These are phyloP conservation scores for Apotomis turbidana DNA, from an alignment of 2,888 invertebrate genomes.

Conservation along the genomic window DNA sequence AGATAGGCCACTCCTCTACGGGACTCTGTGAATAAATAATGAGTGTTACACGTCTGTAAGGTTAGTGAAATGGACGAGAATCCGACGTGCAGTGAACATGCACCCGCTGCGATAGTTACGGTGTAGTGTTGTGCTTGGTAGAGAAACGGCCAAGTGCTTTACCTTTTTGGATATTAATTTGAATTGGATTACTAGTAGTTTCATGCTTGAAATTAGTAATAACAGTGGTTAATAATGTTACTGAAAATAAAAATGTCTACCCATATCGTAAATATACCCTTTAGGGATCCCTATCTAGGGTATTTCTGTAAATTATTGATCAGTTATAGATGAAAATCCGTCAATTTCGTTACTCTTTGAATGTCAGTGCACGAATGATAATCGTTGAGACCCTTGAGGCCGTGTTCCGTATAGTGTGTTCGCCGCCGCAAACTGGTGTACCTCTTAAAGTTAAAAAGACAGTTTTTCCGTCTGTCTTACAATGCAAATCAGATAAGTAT, in stretches of 20 bases:
- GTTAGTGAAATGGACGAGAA: slow-evolving; percentile 20
- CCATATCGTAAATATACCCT: neutral
- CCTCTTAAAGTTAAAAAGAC: too few species aligned
- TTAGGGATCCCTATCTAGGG: too few species aligned
- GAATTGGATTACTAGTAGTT: neutral
- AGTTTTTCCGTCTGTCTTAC: too few species aligned
- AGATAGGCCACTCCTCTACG: slow-evolving; percentile 98
- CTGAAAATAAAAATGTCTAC: neutral
- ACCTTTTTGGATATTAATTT: neutral
- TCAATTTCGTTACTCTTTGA: too few species aligned
- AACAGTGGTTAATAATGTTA: too few species aligned
- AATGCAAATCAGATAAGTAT: too few species aligned
- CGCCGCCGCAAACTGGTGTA: too few species aligned
- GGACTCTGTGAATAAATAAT: slow-evolving; percentile 86
- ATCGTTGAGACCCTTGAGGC: too few species aligned
- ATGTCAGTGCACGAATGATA: too few species aligned
- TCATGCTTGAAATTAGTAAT: neutral
- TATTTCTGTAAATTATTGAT: too few species aligned
- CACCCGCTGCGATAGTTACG: slow-evolving; percentile 28
- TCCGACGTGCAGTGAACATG: slow-evolving; percentile 22
- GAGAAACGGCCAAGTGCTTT: slow-evolving; percentile 29
- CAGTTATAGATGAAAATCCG: too few species aligned
- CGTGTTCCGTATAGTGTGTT: too few species aligned
- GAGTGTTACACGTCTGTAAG: slow-evolving; percentile 30
- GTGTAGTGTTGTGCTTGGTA: slow-evolving; percentile 22